These are phyloP conservation scores for Crypturellus tataupa DNA, from an alignment of 2,797 vertebrate genomes.

Conservation along the genomic window DNA sequence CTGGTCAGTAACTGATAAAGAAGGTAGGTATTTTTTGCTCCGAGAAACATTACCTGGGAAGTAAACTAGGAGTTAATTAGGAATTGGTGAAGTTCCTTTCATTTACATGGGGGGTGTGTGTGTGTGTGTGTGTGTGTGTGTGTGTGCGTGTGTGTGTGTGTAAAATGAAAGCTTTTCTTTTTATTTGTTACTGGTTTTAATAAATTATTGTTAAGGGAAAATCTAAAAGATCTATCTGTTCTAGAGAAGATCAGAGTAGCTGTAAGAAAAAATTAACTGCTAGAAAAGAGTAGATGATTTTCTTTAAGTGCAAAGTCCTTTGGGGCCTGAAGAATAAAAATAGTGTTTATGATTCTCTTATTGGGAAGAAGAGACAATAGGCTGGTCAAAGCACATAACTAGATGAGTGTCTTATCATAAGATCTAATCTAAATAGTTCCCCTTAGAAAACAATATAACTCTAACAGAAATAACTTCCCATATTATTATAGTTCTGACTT, in stretches of 20 bases:
- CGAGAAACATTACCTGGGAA: not conserved
- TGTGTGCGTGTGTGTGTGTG: not conserved
- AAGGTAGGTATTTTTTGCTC: conserved; percentile 84
- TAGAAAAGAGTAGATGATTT: not conserved
- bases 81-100: not conserved
- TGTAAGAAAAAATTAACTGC: not conserved
- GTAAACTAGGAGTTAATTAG: not conserved
- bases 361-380: not conserved
- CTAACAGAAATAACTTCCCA: not conserved
- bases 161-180: not conserved
- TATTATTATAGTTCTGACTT: not conserved
- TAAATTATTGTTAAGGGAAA: not conserved
- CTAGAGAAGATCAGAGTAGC: not conserved
- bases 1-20: conserved; percentile 94
- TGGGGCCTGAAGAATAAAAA: not conserved
- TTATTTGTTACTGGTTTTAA: not conserved
- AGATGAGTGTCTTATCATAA: not conserved
- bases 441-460: not conserved
- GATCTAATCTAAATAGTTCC: not conserved
- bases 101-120: not conserved
- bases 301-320: not conserved
- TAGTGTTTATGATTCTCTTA: not conserved
- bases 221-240: not conserved
- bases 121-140: not conserved
- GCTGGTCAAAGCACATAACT: not conserved